These are phyloP conservation scores for Archocentrus centrarchus DNA, from an alignment of 2,113 vertebrate genomes.

Conservation along the genomic window DNA sequence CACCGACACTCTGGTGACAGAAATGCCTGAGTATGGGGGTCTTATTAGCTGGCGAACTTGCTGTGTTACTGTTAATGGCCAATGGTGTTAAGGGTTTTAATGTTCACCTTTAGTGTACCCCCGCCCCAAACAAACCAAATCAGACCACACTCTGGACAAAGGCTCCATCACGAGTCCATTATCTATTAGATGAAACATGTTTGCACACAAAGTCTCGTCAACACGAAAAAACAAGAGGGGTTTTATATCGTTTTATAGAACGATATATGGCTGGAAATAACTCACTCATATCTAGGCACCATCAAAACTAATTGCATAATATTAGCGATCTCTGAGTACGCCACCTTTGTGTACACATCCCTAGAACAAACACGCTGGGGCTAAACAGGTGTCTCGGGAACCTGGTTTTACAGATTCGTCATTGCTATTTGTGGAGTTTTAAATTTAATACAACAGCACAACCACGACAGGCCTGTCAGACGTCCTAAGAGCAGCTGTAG, in stretches of 20 bases:
- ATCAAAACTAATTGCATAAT: constrained; percentile 5
- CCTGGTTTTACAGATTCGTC: not conserved
- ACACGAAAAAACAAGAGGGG: not conserved
- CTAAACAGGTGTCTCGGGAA: constrained; percentile 33
- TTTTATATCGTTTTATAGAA: not conserved
- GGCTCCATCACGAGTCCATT: not conserved
- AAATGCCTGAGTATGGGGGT: not conserved
- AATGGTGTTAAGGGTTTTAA: not conserved
- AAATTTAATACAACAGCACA: not conserved
- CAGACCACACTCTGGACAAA: not conserved
- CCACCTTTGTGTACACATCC: not conserved
- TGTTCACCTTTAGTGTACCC: not conserved
- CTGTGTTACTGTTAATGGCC: not conserved
- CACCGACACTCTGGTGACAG: not conserved
- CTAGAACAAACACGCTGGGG: not conserved
- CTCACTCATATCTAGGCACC: not conserved
- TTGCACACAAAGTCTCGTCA: not conserved
- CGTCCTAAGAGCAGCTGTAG: constrained; percentile 1
- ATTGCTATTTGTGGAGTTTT: not conserved
- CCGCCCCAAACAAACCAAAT: not conserved
- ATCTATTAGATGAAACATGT: not conserved
- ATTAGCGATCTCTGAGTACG: not conserved
- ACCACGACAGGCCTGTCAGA: constrained; percentile 31
- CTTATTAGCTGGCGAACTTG: not conserved
- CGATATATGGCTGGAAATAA: not conserved